A percentile compares a stretch with the other conserved stretches of the same genome.
Evolutionary conservation across 2,888 invertebrate genomes (phyloP).

Genomic region (Spicauda simplicius): DNA sequence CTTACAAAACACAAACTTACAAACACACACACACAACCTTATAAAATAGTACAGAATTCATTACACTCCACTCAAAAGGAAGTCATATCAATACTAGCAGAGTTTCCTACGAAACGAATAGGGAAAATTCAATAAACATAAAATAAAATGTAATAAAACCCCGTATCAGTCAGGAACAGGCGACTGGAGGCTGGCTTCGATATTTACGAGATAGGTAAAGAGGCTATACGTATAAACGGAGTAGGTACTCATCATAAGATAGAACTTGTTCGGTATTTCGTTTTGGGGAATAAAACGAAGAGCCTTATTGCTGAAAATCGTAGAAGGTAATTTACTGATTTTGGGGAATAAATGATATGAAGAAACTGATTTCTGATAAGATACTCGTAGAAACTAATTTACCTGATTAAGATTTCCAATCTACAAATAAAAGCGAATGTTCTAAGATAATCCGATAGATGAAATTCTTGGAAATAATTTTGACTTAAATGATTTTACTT

Average conservation of each 20-base stretch:
- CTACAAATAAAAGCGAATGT: no score
- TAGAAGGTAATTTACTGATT: no score
- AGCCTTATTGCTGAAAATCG: background rate
- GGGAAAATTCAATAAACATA: constrained; percentile 65
- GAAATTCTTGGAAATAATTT: no score
- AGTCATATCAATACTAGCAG: constrained; percentile 29
- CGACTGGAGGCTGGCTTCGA: constrained; percentile 51
- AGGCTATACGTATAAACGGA: constrained; percentile 47
- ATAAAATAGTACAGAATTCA: constrained; percentile 25
- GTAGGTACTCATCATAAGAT: constrained; percentile 28
- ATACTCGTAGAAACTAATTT: background rate
- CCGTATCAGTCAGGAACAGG: constrained; percentile 68
- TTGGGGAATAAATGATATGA: no score
- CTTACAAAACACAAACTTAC: background rate
- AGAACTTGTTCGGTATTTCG: constrained; percentile 6
- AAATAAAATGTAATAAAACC: constrained; percentile 72
- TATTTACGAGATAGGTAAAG: constrained; percentile 66
- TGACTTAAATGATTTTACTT: no score
- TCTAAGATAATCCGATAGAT: no score
- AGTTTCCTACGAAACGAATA: constrained; percentile 29
- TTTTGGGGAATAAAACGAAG: background rate
- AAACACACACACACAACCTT: no score
- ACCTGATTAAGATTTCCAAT: no score
- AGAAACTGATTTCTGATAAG: no score
- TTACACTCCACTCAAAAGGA: constrained; percentile 27